Evolutionary conservation across 2,113 vertebrate species (phyloP).

Genomic region (Zapornia atra): DNA sequence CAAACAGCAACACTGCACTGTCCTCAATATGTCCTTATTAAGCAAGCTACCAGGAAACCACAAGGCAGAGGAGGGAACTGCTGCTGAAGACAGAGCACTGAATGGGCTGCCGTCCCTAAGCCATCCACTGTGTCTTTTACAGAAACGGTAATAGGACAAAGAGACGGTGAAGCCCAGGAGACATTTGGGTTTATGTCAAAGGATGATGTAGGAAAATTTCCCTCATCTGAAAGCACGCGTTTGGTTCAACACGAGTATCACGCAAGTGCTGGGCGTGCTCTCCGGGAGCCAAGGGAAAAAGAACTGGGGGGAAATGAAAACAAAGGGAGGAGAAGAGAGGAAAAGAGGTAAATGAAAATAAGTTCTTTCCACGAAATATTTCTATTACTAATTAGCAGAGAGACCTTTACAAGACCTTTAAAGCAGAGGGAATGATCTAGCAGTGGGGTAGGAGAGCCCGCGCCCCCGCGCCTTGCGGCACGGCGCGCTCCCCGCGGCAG

Average conservation of each 20-base stretch:
- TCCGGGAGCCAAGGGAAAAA: neutral
- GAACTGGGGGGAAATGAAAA: neutral
- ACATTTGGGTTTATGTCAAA: neutral
- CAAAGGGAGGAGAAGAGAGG: neutral
- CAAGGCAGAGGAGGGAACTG: neutral
- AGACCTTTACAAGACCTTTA: neutral
- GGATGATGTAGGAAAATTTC: neutral
- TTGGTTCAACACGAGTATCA: neutral
- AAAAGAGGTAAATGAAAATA: no score
- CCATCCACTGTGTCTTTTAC: neutral
- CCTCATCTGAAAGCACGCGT: neutral
- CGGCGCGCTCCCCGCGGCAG: neutral
- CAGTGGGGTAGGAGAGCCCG: rapidly evolving
- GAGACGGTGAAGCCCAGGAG: neutral
- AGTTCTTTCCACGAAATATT: neutral
- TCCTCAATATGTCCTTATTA: neutral
- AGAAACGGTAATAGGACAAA: neutral
- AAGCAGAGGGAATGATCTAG: rapidly evolving
- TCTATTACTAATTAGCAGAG: neutral
- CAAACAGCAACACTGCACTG: neutral
- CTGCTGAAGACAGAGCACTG: neutral
- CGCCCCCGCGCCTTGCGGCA: no score
- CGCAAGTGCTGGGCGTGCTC: neutral
- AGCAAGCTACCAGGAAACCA: neutral
- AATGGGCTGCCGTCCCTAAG: neutral